phyloP scores from a whole-genome alignment of 2,797 vertebrate species.

The Crenuchus spilurus region DNA sequence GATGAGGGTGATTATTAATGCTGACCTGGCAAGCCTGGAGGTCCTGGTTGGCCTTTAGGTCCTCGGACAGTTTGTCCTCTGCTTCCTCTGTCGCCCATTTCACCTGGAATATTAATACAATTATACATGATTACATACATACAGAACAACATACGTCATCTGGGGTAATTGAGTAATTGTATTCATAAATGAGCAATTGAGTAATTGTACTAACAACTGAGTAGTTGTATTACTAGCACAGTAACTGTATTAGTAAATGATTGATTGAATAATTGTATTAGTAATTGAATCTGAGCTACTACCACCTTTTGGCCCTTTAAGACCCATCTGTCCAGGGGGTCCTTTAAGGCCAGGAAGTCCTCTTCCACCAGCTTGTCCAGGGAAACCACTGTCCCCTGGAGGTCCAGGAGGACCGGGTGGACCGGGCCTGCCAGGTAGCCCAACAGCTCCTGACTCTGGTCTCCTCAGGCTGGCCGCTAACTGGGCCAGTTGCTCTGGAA shows the following conservation, averaged over 20 bases:
- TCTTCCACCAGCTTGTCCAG: conserved; percentile 89
- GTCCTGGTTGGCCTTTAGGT: conserved; percentile 88
- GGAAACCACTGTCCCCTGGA: conserved; percentile 91
- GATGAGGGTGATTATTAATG: neutral
- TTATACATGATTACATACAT: neutral
- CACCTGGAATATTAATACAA: conserved; percentile 78
- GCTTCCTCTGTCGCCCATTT: conserved; percentile 90
- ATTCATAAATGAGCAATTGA: too few relatives aligned
- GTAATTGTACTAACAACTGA: too few relatives aligned
- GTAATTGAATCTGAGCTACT: too few relatives aligned
- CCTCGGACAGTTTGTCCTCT: conserved; percentile 89
- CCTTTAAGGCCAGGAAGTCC: conserved; percentile 96
- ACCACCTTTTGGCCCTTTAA: conserved; percentile 95
- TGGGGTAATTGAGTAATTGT: too few relatives aligned
- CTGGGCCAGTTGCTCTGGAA: conserved; percentile 92
- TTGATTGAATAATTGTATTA: too few relatives aligned
- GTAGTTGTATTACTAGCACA: too few relatives aligned
- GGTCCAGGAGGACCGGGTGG: conserved; percentile 85
- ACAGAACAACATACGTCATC: neutral
- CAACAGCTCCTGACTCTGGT: conserved; percentile 89
- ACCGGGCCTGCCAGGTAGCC: conserved; percentile 91
- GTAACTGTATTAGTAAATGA: too few relatives aligned
- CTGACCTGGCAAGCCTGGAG: conserved; percentile 91
- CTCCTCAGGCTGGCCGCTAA: conserved; percentile 93
- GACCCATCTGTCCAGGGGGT: conserved; percentile 84